Percentiles rank a stretch among this genome's conserved stretches.
Conservation (phyloP, 2,797 vertebrate species). For the Meriones psammophilus region DNA sequence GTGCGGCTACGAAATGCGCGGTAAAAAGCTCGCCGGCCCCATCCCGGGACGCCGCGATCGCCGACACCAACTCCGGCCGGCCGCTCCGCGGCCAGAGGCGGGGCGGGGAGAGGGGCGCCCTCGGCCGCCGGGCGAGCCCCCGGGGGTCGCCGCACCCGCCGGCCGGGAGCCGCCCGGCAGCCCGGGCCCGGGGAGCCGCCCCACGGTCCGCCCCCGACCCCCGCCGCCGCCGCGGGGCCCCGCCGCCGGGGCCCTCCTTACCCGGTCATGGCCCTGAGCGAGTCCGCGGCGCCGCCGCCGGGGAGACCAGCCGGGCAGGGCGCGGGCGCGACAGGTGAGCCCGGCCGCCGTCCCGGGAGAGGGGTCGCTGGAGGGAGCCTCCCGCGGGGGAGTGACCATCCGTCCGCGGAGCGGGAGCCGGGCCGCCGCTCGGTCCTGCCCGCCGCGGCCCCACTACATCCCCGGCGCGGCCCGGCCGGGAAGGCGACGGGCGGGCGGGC, state of each 20-base stretch:
- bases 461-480: constrained; percentile 53
- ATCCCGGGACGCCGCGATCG: not conserved
- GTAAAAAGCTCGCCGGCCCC: constrained; percentile 5
- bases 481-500: constrained; percentile 4
- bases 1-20: constrained; percentile 41
- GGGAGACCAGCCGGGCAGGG: not conserved
- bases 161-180: not conserved
- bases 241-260: constrained; percentile 9
- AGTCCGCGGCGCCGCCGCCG: constrained; percentile 60
- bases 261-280: constrained; percentile 68
- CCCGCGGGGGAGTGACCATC: constrained; percentile 74
- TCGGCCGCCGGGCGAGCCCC: not conserved
- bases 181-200: not conserved
- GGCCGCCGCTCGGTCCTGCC: constrained; percentile 63
- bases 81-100: not conserved
- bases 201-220: not conserved
- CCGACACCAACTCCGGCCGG: not conserved
- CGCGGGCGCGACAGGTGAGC: constrained; percentile 51
- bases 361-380: constrained; percentile 6
- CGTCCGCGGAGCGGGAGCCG: constrained; percentile 74
- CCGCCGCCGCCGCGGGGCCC: not conserved
- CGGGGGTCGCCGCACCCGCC: not conserved
- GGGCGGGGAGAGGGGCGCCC: not conserved
- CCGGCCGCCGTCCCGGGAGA: constrained; percentile 12
- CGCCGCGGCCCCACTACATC: constrained; percentile 60